phyloP scores from a whole-genome alignment of 2,797 vertebrate species.

The Enteromius mattozi region DNA sequence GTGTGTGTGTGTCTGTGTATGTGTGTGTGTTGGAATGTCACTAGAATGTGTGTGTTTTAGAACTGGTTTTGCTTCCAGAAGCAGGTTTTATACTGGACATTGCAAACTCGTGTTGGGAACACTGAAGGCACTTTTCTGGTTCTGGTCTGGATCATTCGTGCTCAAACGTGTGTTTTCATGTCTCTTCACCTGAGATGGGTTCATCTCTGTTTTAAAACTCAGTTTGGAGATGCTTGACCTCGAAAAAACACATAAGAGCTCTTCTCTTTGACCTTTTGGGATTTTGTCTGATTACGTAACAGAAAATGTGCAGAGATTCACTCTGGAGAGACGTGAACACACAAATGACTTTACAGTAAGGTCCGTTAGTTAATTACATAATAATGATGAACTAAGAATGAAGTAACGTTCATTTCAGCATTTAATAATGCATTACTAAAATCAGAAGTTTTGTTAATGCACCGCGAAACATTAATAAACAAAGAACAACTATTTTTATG shows the following conservation, averaged over 20 bases:
- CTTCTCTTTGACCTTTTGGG: slow-evolving; percentile 9
- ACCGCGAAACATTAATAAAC: no score
- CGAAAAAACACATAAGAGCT: background rate
- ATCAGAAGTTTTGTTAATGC: no score
- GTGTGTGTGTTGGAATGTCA: background rate
- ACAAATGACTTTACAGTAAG: no score
- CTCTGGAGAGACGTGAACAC: background rate
- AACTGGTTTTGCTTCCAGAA: background rate
- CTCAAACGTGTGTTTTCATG: background rate
- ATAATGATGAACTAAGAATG: no score
- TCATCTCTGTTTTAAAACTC: background rate
- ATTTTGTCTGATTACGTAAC: background rate
- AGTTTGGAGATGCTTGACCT: slow-evolving; percentile 4
- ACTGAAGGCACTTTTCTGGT: background rate
- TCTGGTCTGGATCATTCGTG: background rate
- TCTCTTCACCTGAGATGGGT: background rate
- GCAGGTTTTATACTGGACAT: background rate
- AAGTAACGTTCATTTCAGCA: no score
- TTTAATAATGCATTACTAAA: no score
- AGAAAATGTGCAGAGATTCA: background rate
- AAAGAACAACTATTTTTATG: no score
- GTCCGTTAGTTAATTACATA: no score
- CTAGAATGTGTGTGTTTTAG: background rate
- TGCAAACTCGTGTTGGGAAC: background rate
- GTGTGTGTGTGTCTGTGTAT: slow-evolving; percentile 18